phyloP scores from a whole-genome alignment of 2,113 vertebrate species.

The Setophaga coronata region DNA sequence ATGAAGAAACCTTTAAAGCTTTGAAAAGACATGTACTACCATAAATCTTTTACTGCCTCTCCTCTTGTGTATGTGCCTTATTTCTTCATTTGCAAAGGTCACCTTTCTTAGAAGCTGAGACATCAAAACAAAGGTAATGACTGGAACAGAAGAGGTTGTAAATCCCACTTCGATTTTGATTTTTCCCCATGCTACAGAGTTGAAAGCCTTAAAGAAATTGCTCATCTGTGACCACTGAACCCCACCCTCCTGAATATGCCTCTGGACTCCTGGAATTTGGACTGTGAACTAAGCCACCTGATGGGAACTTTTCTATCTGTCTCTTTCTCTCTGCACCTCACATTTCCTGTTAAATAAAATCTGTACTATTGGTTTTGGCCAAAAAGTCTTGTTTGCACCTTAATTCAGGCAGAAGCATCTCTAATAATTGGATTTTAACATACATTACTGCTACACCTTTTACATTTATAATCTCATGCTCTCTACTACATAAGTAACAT shows the following conservation, averaged over 20 bases:
- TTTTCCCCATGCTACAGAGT: not conserved
- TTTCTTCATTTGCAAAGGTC: conserved; percentile 60
- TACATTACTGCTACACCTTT: not conserved
- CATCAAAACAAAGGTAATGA: not conserved
- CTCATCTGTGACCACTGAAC: accelerated
- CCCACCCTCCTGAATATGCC: not conserved
- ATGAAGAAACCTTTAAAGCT: conserved; percentile 39
- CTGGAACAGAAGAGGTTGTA: not conserved
- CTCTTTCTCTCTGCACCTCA: not conserved
- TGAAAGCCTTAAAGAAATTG: not conserved
- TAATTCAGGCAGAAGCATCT: not conserved
- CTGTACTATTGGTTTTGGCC: not conserved
- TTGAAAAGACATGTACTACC: not conserved
- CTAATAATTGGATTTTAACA: not conserved
- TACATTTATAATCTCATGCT: not conserved
- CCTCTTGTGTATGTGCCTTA: not conserved
- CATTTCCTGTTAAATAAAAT: not conserved
- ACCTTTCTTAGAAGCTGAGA: conserved; percentile 30
- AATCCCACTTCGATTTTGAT: not conserved
- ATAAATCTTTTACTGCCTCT: not conserved
- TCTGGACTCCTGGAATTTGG: not conserved
- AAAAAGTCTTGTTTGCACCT: not conserved
- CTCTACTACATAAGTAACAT: not conserved
- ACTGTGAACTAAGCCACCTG: not conserved
- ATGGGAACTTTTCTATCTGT: not conserved